These are phyloP conservation scores for Ranitomeya imitator DNA, from an alignment of 2,113 vertebrate genomes.

Conservation along the genomic window DNA sequence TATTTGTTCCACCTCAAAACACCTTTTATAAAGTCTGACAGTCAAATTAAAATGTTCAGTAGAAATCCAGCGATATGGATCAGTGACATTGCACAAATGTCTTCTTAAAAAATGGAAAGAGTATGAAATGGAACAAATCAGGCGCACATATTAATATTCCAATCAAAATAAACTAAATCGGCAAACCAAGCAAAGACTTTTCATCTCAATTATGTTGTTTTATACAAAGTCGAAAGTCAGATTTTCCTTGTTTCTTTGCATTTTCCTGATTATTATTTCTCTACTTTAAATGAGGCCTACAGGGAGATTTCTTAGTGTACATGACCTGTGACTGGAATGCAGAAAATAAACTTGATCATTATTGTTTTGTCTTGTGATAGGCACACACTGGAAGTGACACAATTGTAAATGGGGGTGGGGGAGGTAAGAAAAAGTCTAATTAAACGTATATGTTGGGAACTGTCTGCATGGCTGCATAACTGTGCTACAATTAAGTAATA, in stretches of 20 bases:
- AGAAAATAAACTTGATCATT: constrained; percentile 60
- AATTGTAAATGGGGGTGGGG: constrained; percentile 55
- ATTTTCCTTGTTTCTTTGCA: constrained; percentile 28
- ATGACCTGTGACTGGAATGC: constrained; percentile 60
- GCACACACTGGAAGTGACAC: constrained; percentile 54
- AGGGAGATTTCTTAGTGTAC: constrained; percentile 56
- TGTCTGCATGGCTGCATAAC: constrained; percentile 59
- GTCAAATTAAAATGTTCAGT: constrained; percentile 52
- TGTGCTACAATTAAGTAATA: constrained; percentile 62
- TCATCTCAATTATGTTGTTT: constrained; percentile 49
- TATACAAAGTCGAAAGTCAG: background rate
- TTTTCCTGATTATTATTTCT: constrained; percentile 57
- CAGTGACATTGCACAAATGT: constrained; percentile 43
- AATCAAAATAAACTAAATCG: constrained; percentile 33
- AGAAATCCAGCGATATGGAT: constrained; percentile 45
- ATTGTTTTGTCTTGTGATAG: constrained; percentile 55
- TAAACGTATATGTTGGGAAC: constrained; percentile 64
- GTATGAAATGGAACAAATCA: constrained; percentile 34
- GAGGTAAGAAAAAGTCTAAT: constrained; percentile 60
- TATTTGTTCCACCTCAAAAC: background rate
- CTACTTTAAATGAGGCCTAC: constrained; percentile 61
- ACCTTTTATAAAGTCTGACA: constrained; percentile 48
- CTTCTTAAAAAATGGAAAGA: constrained; percentile 35
- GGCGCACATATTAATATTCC: constrained; percentile 36
- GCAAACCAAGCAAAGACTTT: constrained; percentile 38